Evolutionary conservation across 1,140 invertebrate species (phyloP).

Genomic region (Elymnias hypermnestra): DNA sequence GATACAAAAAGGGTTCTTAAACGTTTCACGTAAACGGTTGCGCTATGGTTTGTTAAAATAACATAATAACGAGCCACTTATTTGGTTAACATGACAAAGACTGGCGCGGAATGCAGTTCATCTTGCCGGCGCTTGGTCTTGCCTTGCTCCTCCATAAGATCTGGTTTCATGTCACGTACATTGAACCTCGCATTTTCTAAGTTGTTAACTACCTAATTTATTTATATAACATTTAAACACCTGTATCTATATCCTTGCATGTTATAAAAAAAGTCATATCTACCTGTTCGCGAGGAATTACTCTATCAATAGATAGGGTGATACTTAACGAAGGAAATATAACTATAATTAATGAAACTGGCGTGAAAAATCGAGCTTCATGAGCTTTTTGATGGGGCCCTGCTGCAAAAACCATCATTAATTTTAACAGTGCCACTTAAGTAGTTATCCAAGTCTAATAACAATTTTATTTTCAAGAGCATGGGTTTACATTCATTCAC

Average conservation of each 20-base stretch:
- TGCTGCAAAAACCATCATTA: no score
- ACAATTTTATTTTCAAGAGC: no score
- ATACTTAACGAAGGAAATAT: no score
- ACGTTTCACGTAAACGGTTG: conserved; percentile 21
- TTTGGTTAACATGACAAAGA: conserved; percentile 66
- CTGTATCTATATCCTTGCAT: background rate
- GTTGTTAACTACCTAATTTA: background rate
- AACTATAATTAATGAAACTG: no score
- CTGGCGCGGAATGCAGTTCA: conserved; percentile 39
- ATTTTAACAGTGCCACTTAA: no score
- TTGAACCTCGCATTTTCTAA: conserved; percentile 22
- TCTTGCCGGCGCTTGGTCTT: conserved; percentile 13
- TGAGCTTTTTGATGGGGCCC: no score
- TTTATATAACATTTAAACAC: background rate
- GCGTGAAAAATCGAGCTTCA: no score
- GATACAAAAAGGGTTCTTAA: conserved; percentile 14
- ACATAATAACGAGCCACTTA: conserved; percentile 49
- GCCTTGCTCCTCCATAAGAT: conserved; percentile 34
- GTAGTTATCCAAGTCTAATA: no score
- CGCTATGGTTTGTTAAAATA: conserved; percentile 63
- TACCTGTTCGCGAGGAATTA: no score
- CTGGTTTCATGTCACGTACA: conserved; percentile 46
- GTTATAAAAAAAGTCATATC: no score
- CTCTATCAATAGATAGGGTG: no score
- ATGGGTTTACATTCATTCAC: no score